These are phyloP conservation scores for Erinaceus europaeus DNA, from an alignment of 2,113 vertebrate genomes.

Conservation along the genomic window DNA sequence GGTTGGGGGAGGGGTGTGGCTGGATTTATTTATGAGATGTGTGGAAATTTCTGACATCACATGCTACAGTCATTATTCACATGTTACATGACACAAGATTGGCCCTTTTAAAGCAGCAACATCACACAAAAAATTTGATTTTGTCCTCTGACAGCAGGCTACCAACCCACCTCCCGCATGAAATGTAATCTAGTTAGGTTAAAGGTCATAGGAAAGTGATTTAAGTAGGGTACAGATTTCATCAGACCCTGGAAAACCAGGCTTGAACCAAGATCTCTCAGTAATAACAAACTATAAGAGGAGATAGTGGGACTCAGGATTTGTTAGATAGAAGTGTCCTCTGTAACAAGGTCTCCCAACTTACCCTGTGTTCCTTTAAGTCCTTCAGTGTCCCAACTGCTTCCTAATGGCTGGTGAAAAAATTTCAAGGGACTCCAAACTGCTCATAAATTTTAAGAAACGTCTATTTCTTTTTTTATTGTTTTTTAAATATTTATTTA, in stretches of 20 bases:
- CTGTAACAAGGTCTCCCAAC: too few relatives aligned
- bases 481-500: too few relatives aligned
- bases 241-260: neutral
- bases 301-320: neutral
- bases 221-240: constrained; percentile 32
- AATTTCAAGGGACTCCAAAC: neutral
- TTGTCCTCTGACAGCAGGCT: constrained; percentile 78
- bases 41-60: constrained; percentile 84
- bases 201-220: constrained; percentile 73
- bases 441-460: neutral
- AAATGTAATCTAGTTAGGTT: constrained; percentile 75
- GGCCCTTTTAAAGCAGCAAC: constrained; percentile 83
- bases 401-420: neutral
- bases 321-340: neutral
- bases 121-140: constrained; percentile 80
- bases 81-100: constrained; percentile 81
- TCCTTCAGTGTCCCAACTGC: neutral
- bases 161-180: neutral
- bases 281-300: neutral
- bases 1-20: constrained; percentile 74
- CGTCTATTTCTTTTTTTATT: neutral
- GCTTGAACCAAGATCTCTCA: neutral
- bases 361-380: too few relatives aligned
- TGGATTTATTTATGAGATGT: constrained; percentile 83
- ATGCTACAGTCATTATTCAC: constrained; percentile 83